phyloP scores from a whole-genome alignment of 2,888 invertebrate species.

The Xanthorhoe designata region DNA sequence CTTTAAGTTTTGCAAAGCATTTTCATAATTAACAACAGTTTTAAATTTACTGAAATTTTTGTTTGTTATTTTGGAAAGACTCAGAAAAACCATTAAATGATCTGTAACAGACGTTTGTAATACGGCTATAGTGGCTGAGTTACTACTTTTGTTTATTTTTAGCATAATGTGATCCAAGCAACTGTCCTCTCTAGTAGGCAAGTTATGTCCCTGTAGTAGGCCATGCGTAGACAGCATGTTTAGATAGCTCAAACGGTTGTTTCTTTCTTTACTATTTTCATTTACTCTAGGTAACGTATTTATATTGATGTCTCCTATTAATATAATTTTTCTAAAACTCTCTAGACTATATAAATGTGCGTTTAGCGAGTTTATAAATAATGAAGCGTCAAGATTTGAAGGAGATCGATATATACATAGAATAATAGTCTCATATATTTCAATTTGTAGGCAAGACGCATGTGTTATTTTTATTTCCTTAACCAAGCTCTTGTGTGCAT shows the following conservation, averaged over 20 bases:
- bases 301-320: constrained; percentile 48
- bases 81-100: constrained; percentile 23
- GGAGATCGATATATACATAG: constrained; percentile 46
- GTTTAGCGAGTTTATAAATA: constrained; percentile 39
- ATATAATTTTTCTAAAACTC: constrained; percentile 33
- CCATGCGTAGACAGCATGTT: constrained; percentile 39
- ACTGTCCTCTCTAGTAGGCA: constrained; percentile 42
- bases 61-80: constrained; percentile 19
- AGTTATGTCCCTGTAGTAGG: constrained; percentile 41
- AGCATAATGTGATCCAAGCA: constrained; percentile 44
- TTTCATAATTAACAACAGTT: constrained; percentile 22
- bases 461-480: constrained; percentile 31
- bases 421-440: constrained; percentile 25
- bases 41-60: too few relatives aligned
- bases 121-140: constrained; percentile 25
- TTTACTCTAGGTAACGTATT: constrained; percentile 32
- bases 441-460: constrained; percentile 38
- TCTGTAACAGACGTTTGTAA: constrained; percentile 31
- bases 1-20: constrained; percentile 7
- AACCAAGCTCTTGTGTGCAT: constrained; percentile 6
- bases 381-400: constrained; percentile 35
- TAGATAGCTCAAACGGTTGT: constrained; percentile 40
- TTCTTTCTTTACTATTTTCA: constrained; percentile 35
- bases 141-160: constrained; percentile 26
- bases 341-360: constrained; percentile 32